Evolutionary conservation across 2,888 invertebrate genomes (phyloP), one percentile per base, ranked within the genome.

Genomic region (Drosophila sordidapex): DNA sequence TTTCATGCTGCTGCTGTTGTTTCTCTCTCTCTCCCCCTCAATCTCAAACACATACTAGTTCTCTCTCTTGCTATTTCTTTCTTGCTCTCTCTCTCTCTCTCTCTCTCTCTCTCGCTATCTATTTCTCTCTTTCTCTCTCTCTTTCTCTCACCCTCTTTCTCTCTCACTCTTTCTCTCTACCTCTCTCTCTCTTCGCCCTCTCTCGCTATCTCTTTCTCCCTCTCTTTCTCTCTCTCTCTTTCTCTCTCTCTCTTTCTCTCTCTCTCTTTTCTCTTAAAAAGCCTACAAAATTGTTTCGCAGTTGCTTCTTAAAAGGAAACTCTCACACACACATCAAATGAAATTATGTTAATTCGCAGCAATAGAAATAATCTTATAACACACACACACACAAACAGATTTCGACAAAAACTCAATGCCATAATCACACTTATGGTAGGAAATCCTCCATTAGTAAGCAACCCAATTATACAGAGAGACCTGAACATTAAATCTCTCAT

Each of bases 271-370:
- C 15, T 8, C 46, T 27, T 51, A 52, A 49, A 74, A 73, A 68
- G 61, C 68, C 48, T 57, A 57, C 57, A 63, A 59, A 67, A 65
- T 64, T 77, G 48, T 59, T 65, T 59, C 65, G 65, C 49, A 76
- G 46, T 71, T 60, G 59, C 51, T 35, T 15, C 51, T 25, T 49
- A 11, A 53, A 61, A 15, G 46, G 18, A 46, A 46, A 46, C 64
- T 29, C 25, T 27, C 43, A 40, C 49, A 60, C 59, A 36, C 13
- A 35, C 27, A 43, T 21, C 43, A 43, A 43, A 21, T 21, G 6
- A 43, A 21, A 43, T 43, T 21, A 51, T 51, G 49, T 6, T 49
- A 49, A 49, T 49, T 49, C 29, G 49, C 18, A 29, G 49, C 29
- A 29, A 49, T 29, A 46, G 46, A 25, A 46, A 46, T 46, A 46